A percentile compares a stretch with the other conserved stretches of the same genome.
phyloP scores from a whole-genome alignment of 2,113 vertebrate genomes.

The Pterocles burchelli region DNA sequence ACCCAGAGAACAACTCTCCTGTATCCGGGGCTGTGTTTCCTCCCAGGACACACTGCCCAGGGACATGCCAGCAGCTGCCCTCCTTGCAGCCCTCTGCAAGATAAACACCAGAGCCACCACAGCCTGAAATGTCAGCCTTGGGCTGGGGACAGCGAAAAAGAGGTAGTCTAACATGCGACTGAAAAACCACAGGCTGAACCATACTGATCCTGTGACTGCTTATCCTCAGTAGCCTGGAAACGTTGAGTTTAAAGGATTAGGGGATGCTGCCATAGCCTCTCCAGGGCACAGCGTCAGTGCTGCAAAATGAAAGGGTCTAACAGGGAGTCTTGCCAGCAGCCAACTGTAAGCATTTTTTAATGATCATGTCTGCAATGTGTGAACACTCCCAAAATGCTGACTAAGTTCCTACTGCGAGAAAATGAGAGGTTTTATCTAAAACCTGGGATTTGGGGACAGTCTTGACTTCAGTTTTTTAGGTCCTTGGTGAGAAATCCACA shows the following conservation, averaged over 20 bases:
- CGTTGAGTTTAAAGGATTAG: neutral
- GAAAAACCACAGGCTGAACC: neutral
- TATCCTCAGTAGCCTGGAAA: neutral
- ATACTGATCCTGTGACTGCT: neutral
- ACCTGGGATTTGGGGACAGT: neutral
- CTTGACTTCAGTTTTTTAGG: neutral
- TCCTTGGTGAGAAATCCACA: neutral
- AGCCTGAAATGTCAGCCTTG: neutral
- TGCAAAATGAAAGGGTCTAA: neutral
- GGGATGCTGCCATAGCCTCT: neutral
- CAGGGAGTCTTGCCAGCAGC: neutral
- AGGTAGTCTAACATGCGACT: neutral
- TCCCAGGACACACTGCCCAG: rapidly evolving
- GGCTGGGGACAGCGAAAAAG: neutral
- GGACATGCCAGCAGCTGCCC: neutral
- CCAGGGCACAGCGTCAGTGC: neutral
- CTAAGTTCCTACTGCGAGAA: neutral
- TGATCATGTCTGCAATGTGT: neutral
- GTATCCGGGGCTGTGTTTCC: neutral
- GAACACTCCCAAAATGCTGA: neutral
- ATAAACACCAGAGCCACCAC: neutral
- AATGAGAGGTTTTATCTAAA: neutral
- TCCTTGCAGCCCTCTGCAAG: neutral
- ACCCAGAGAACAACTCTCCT: neutral
- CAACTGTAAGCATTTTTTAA: neutral